Base-by-base conservation (phyloP, 2,797 vertebrate genomes). In the Premnoplex brunnescens region DNA sequence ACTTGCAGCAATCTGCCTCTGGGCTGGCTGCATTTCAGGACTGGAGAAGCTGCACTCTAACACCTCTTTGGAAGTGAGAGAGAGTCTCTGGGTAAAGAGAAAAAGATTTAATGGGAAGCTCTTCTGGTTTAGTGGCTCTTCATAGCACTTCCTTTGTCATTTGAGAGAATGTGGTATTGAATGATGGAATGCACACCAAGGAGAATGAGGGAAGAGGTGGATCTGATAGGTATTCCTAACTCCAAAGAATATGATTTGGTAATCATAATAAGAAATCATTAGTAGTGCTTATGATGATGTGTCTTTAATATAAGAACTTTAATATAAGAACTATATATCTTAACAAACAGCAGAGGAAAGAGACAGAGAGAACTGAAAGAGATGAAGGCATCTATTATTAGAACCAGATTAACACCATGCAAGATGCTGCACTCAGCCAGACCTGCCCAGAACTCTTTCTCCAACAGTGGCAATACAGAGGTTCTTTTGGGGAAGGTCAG, bases 21-120 rank as follows among this genome's bases (percentile, higher is more conserved):
- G 52, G 89, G 49, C 39, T 88, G 82, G 62, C 82, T 80, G 37
- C 32, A 9, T 79, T 93, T 89, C 89, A 73, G 73, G 18, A 30
- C 69, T 69, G 55, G 28, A 81, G 60, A 85, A 80, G 60, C 52
- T 85, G 58, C 28, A 19, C 36, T 48, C 63, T 24, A 85, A 59
- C 62, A 55, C 5, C 11, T 21, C 46, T 66, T 63, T 84, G 43
- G n/a, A 78, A 90, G 17, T 32, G 11, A 23, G 20, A 48, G 24
- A 60, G 28, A 27, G 18, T 64, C 46, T 82, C 46, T 68, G 62
- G 15, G 27, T 60, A 77, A 85, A 89, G 60, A 74, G 46, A 26
- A 75, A 88, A 60, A 77, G 54, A 60, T 22, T 39, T 26, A 54
- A 18, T 12, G 30, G 39, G 59, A 62, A 82, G 16, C 2, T 81